Evolutionary conservation across 2,797 vertebrate genomes (phyloP).

Genomic region (Mycteria americana): DNA sequence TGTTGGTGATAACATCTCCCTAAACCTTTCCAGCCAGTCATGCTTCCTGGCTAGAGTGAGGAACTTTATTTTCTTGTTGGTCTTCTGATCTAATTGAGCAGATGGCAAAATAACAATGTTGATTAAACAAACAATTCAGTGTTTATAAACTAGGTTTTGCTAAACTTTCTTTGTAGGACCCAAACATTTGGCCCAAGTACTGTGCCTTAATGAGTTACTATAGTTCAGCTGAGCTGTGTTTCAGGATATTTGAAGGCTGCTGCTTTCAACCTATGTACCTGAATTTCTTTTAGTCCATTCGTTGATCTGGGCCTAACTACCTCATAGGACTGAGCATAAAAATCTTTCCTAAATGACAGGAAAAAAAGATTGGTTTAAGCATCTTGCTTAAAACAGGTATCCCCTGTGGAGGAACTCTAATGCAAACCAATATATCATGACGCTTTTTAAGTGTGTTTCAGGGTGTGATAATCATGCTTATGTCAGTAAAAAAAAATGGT

Average conservation of each 20-base stretch:
- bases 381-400: neutral
- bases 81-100: neutral
- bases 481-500: constrained; percentile 13
- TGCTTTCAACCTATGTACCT: neutral
- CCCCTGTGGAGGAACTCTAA: neutral
- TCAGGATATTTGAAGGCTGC: neutral
- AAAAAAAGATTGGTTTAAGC: neutral
- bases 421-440: neutral
- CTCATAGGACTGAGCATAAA: neutral
- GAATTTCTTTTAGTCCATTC: neutral
- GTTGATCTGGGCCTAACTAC: neutral
- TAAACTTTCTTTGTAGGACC: neutral
- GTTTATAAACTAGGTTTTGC: neutral
- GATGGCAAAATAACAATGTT: neutral
- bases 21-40: neutral
- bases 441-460: neutral
- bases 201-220: neutral
- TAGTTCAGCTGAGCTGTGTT: neutral
- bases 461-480: neutral
- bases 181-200: neutral
- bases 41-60: neutral
- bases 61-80: neutral
- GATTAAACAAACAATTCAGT: neutral
- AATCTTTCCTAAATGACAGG: neutral
- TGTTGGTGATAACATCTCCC: neutral